Base-by-base conservation (phyloP, 2,888 invertebrate genomes). In the Morpho helenor region DNA sequence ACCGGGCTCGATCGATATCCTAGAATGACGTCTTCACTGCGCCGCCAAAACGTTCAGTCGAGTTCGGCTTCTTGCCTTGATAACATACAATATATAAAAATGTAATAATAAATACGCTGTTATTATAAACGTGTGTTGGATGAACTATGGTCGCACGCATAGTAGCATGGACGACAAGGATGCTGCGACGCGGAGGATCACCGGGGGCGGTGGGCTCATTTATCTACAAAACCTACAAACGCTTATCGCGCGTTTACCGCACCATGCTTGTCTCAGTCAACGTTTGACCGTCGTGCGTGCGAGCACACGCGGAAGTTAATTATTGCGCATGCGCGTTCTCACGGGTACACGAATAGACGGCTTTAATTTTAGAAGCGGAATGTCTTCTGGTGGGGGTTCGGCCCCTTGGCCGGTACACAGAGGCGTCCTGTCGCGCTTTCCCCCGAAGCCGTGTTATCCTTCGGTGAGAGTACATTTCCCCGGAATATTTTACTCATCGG, bases 321-420 rank as follows among this genome's bases (percentile, higher is more conserved):
- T 78, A 83, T 71, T 83, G 86, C 88, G 87, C 87, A 84, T 84
- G 87, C 88, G 84, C 80, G 79, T 77, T 71, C 66, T 46, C 46
- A 41, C 46, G 66, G 60, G 77, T 82, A 82, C 86, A 80, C 86
- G 82, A 83, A 92, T 92, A 92, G 92, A 80, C 87, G 64, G 74
- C 75, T 83, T 81, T 86, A 89, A 84, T 86, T 87, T 79, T 89
- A 89, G 87, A 82, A 73, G 64, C 79, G 85, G 87, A 84, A 90
- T 88, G 87, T 91, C 92, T 75, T 76, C 80, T 74, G 90, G 92
- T 76, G 90, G 87, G 77, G 91, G 91, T 74, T 93, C 93, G 79
- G 94, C 93, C 72, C 95, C 95, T 79, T 95, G 95, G 95, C 94
- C 95, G 66, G 93, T 95, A 69, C 92, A 92, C 73, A 93, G 93